phyloP scores from a whole-genome alignment of 37 sponge, comb jelly and placozoan species.

The Dysidea cf. avara region DNA sequence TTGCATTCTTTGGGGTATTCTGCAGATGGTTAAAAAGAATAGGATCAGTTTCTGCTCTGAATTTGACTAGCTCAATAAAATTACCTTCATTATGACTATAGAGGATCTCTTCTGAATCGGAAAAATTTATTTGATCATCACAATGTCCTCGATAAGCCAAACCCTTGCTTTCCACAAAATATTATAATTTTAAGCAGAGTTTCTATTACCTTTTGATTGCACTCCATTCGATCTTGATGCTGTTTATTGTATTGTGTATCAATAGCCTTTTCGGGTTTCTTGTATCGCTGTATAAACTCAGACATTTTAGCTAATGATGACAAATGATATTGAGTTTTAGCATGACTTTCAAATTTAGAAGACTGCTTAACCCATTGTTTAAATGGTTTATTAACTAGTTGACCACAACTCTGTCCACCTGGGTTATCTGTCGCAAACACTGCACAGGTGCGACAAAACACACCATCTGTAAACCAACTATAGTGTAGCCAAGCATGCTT shows the following conservation, averaged over 20 bases:
- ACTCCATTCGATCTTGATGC: conserved; percentile 13
- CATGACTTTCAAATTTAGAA: conserved; percentile 11
- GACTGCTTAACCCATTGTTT: conserved; percentile 28
- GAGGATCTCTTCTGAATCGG: neutral
- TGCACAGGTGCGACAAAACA: conserved; percentile 52
- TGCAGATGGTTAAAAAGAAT: conserved; percentile 22
- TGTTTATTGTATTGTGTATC: conserved; percentile 28
- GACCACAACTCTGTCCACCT: conserved; percentile 31
- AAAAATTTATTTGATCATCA: conserved; percentile 47
- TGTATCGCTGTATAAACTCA: conserved; percentile 18
- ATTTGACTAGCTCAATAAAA: conserved; percentile 58
- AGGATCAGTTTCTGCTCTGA: conserved; percentile 63
- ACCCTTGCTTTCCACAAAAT: conserved; percentile 68
- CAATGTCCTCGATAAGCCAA: conserved; percentile 63
- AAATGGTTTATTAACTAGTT: conserved; percentile 44
- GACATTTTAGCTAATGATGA: conserved; percentile 36
- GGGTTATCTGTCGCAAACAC: conserved; percentile 42
- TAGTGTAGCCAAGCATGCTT: conserved; percentile 47
- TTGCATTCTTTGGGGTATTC: conserved; percentile 63
- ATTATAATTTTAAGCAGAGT: conserved; percentile 52
- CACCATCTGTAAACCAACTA: conserved; percentile 33
- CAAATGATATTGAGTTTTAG: conserved; percentile 19
- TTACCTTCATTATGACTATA: conserved; percentile 63
- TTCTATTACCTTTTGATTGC: conserved; percentile 48
- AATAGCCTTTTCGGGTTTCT: conserved; percentile 25